Evolutionary conservation across 2,888 invertebrate species (phyloP).

Genomic region (Sinotaia quadrata): DNA sequence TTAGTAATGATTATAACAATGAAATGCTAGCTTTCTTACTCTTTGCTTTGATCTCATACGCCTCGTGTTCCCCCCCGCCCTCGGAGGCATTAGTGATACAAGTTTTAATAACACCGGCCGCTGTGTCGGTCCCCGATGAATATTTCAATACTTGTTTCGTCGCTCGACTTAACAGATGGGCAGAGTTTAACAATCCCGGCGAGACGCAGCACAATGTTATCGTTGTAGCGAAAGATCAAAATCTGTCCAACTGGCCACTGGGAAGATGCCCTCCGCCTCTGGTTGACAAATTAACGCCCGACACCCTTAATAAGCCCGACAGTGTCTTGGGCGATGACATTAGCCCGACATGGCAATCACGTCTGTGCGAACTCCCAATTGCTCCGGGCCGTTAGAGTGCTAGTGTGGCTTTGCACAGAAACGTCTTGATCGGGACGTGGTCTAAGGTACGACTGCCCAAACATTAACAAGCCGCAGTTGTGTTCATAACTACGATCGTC

Average conservation of each 20-base stretch:
- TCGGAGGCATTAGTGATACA: constrained; percentile 15
- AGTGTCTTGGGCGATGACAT: constrained; percentile 19
- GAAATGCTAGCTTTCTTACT: no score
- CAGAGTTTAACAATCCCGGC: constrained; percentile 23
- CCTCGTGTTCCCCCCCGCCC: neutral
- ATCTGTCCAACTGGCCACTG: constrained; percentile 12
- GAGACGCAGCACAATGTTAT: constrained; percentile 24
- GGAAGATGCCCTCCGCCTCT: neutral
- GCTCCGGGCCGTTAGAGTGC: no score
- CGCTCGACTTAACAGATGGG: constrained; percentile 23
- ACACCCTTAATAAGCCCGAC: constrained; percentile 25
- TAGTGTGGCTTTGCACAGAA: no score
- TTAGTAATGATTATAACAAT: no score
- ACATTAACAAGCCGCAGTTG: no score
- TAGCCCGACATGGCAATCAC: constrained; percentile 14
- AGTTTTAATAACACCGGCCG: constrained; percentile 23
- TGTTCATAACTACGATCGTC: no score
- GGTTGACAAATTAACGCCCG: constrained; percentile 29
- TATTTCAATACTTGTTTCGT: constrained; percentile 28
- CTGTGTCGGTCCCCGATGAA: constrained; percentile 26
- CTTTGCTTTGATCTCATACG: constrained; percentile 1
- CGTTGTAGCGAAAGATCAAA: constrained; percentile 26
- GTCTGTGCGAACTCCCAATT: neutral
- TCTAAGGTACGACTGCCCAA: no score
- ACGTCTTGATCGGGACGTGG: no score